Percentiles rank a stretch among this genome's conserved stretches.
Evolutionary conservation across 2,113 vertebrate species (phyloP).

Genomic region (Pedetes capensis): DNA sequence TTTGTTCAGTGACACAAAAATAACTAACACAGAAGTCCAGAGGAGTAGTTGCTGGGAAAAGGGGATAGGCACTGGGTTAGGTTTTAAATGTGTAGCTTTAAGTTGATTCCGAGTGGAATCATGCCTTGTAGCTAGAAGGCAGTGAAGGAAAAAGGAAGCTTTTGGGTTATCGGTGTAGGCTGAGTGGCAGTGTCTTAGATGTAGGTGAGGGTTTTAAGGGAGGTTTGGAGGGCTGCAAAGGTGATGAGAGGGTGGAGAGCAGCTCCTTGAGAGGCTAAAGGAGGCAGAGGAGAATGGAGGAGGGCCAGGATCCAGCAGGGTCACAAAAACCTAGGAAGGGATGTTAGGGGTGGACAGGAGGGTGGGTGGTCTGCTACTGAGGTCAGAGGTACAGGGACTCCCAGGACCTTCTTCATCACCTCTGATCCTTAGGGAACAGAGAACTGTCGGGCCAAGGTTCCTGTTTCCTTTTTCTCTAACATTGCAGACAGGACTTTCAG

Average conservation of each 20-base stretch:
- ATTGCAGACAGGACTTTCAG: neutral
- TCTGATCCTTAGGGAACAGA: neutral
- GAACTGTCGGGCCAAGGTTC: neutral
- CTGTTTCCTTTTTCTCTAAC: neutral
- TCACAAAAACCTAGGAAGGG: neutral
- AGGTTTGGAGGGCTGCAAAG: neutral
- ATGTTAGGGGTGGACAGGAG: neutral
- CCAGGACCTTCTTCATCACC: neutral
- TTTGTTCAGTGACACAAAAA: no score
- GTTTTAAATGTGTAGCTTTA: neutral
- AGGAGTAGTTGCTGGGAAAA: neutral
- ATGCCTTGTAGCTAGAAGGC: neutral
- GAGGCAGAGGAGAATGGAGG: neutral
- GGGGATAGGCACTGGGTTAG: neutral
- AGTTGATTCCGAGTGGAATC: neutral
- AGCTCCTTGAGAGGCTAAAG: neutral
- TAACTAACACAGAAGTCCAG: no score
- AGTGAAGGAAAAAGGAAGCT: neutral
- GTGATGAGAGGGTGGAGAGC: neutral
- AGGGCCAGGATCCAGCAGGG: neutral
- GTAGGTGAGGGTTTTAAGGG: neutral
- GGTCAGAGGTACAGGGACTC: neutral
- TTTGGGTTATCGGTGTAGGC: neutral
- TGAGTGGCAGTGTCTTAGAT: neutral
- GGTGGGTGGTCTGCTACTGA: neutral